Conservation (phyloP, 2,113 vertebrate species). For the Sclerurus mexicanus region DNA sequence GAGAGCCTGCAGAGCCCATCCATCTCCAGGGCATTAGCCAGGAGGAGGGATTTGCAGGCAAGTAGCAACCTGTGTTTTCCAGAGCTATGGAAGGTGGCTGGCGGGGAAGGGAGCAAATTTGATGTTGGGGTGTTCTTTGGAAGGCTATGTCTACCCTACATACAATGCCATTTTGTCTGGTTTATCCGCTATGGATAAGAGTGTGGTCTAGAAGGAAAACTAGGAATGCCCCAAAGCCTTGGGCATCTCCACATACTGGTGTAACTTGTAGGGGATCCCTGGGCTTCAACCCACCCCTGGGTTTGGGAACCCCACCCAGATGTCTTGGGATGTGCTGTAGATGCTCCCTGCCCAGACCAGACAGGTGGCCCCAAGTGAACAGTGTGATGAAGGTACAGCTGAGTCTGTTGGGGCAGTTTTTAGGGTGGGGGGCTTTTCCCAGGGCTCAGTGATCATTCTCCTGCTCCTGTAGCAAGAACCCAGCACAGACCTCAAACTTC, state of each 20-base stretch:
- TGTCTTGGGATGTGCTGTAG: not conserved
- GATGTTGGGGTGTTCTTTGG: not conserved
- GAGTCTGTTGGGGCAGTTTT: not conserved
- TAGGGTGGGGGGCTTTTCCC: not conserved
- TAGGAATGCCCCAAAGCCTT: not conserved
- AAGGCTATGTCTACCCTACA: fast-evolving
- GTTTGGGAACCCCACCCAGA: not conserved
- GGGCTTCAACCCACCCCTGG: not conserved
- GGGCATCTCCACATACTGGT: not conserved
- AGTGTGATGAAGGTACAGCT: not conserved
- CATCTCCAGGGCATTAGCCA: not conserved
- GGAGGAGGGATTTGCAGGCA: not conserved
- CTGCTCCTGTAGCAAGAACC: not conserved
- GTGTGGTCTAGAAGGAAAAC: not conserved
- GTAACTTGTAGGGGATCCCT: not conserved
- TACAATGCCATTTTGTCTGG: not conserved
- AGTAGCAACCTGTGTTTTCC: not conserved
- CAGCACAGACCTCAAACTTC: not conserved
- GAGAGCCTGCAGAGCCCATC: not conserved
- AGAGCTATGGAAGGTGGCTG: not conserved
- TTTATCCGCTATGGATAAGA: not conserved
- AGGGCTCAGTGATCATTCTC: not conserved
- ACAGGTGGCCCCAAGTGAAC: not conserved
- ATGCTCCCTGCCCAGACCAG: fast-evolving
- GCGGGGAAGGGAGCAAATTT: not conserved